Conservation (phyloP, 2,113 vertebrate genomes). For the Octodon degus region DNA sequence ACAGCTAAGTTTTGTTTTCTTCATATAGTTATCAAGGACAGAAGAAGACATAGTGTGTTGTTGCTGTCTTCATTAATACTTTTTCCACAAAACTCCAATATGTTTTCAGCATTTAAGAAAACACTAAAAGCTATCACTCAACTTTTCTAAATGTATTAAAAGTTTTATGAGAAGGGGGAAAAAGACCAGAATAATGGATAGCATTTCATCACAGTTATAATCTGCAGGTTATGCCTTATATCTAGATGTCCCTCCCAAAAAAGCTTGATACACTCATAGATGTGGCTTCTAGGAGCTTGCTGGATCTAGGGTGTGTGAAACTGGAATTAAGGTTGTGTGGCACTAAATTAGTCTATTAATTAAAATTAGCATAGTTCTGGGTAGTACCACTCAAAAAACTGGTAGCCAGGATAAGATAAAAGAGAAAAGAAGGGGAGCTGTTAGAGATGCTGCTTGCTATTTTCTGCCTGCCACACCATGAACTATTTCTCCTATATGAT, state of each 20-base stretch:
- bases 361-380: background rate
- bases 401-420: background rate
- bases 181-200: background rate
- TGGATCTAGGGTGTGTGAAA: background rate
- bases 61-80: conserved; percentile 63
- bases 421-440: background rate
- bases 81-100: conserved; percentile 42
- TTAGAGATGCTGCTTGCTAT: background rate
- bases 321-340: background rate
- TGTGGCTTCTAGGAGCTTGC: background rate
- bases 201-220: background rate
- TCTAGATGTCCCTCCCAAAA: background rate
- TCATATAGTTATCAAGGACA: conserved; percentile 22
- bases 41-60: background rate
- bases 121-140: conserved; percentile 29
- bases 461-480: background rate
- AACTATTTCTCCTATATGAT: background rate
- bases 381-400: background rate
- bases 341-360: background rate
- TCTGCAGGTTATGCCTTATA: background rate
- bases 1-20: conserved; percentile 34
- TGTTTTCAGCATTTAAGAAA: conserved; percentile 56
- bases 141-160: conserved; percentile 30
- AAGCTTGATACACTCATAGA: background rate
- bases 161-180: background rate